These are phyloP conservation scores for Mantis religiosa DNA, from an alignment of 2,888 invertebrate species.

Conservation along the genomic window DNA sequence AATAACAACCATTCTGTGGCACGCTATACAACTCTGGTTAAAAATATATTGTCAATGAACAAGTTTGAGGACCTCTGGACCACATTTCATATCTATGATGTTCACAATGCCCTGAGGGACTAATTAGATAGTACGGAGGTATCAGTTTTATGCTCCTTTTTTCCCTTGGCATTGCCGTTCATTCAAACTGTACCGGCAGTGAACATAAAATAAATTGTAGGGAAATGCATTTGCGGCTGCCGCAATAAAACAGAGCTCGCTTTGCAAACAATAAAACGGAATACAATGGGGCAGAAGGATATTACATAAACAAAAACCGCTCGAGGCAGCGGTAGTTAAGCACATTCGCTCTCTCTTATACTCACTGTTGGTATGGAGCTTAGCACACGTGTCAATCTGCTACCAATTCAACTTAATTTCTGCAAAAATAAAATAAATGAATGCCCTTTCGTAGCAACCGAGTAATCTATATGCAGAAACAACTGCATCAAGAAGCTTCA, in stretches of 20 bases:
- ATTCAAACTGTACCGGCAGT: background rate
- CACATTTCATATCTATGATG: background rate
- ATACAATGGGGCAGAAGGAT: background rate
- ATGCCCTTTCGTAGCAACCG: too few relatives aligned
- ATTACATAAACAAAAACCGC: background rate
- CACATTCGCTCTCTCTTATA: background rate
- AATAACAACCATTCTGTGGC: background rate
- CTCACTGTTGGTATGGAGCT: background rate
- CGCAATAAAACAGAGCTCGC: background rate
- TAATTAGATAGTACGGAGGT: background rate
- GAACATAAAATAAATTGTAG: background rate
- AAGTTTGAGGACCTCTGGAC: background rate
- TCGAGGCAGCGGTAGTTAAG: background rate
- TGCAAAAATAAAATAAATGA: too few relatives aligned
- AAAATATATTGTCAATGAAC: background rate
- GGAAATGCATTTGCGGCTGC: background rate
- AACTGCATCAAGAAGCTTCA: too few relatives aligned
- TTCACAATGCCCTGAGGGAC: background rate
- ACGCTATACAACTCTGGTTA: background rate
- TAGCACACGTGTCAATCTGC: background rate
- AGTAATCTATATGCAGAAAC: too few relatives aligned
- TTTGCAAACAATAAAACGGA: background rate
- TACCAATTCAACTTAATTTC: background rate
- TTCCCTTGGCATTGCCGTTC: background rate
- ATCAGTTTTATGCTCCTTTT: background rate